Percentiles rank a stretch among this genome's conserved stretches.
phyloP scores from a whole-genome alignment of 2,113 vertebrate genomes.

The Anguilla japonica region DNA sequence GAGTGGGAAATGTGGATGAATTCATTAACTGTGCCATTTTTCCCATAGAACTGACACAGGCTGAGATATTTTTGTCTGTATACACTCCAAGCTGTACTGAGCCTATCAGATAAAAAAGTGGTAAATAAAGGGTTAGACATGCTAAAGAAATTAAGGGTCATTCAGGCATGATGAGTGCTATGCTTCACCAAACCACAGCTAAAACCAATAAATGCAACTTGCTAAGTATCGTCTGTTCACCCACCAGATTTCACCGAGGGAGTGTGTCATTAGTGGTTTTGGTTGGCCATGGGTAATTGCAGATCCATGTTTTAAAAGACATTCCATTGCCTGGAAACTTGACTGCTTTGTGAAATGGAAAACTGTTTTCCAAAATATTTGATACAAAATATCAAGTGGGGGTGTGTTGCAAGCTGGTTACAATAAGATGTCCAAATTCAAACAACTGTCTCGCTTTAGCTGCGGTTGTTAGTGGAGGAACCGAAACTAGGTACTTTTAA shows the following conservation, averaged over 20 bases:
- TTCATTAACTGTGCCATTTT: not conserved
- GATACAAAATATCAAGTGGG: not conserved
- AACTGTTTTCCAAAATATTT: constrained; percentile 14
- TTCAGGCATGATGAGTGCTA: not conserved
- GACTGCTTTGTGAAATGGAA: not conserved
- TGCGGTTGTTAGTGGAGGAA: not conserved
- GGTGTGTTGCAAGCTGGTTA: not conserved
- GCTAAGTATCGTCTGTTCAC: not conserved
- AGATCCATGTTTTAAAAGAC: constrained; percentile 23
- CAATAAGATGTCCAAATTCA: not conserved
- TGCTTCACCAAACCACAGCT: not conserved
- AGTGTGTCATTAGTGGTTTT: not conserved
- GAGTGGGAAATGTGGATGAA: not conserved
- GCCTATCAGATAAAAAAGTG: not conserved
- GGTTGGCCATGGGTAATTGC: not conserved
- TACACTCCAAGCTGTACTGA: not conserved
- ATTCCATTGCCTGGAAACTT: constrained; percentile 25
- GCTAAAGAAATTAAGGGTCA: constrained; percentile 5
- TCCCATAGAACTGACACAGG: not conserved
- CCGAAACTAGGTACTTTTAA: too few species aligned
- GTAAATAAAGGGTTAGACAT: constrained; percentile 7
- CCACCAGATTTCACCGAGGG: not conserved
- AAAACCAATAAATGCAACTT: not conserved
- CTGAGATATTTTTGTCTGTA: not conserved
- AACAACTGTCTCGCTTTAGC: not conserved